Percentiles rank a stretch among this genome's conserved stretches.
These are phyloP conservation scores for Onychostoma macrolepis DNA, from an alignment of 2,113 vertebrate genomes.

Conservation along the genomic window DNA sequence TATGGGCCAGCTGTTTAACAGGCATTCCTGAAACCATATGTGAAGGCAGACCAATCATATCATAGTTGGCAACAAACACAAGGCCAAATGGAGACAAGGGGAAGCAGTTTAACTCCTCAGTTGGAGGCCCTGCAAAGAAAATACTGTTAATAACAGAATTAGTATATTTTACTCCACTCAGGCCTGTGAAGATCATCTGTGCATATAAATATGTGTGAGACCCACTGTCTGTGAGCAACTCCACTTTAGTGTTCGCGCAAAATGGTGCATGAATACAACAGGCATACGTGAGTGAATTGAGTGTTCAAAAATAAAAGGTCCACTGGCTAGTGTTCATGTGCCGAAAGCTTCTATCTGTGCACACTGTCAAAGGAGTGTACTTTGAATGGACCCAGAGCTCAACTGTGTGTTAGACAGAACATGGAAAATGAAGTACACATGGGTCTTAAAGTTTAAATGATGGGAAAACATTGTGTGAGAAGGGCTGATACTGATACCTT, in stretches of 20 bases:
- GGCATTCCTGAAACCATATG: constrained; percentile 36
- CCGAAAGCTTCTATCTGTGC: background rate
- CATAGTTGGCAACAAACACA: constrained; percentile 16
- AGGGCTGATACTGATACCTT: too few relatives aligned
- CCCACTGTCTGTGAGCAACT: background rate
- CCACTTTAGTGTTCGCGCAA: background rate
- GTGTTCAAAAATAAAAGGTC: background rate
- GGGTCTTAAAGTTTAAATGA: background rate
- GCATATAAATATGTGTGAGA: too few relatives aligned
- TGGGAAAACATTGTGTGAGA: background rate
- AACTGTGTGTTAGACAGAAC: too few relatives aligned
- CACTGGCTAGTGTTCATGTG: background rate
- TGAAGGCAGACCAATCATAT: background rate
- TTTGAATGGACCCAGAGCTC: background rate
- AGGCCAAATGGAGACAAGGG: background rate
- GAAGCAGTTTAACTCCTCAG: background rate
- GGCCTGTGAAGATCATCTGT: too few relatives aligned
- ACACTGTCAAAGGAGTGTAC: background rate
- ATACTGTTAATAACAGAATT: too few relatives aligned
- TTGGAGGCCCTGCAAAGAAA: too few relatives aligned
- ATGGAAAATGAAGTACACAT: too few relatives aligned
- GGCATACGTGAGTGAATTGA: background rate
- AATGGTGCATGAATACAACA: background rate
- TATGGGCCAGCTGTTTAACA: constrained; percentile 38
- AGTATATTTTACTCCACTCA: too few relatives aligned